Conservation (phyloP, 2,888 invertebrate genomes). For the Amphipoea oculea region DNA sequence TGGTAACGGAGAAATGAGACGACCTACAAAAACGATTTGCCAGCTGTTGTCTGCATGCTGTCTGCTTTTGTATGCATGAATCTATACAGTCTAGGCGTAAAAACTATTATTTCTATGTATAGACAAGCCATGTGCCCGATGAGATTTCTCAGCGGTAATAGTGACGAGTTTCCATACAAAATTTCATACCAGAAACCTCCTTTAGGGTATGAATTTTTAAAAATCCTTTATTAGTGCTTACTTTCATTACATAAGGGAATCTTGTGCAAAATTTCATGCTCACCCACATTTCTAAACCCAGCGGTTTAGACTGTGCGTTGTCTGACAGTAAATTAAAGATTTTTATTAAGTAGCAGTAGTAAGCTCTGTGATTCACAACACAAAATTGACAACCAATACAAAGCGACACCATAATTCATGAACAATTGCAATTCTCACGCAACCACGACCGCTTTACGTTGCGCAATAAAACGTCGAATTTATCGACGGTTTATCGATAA, state of each 20-base stretch:
- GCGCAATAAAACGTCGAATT: slow-evolving; percentile 44
- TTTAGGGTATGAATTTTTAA: background rate
- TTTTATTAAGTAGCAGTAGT: background rate
- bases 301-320: background rate
- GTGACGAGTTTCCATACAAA: background rate
- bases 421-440: slow-evolving; percentile 45
- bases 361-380: background rate
- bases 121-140: background rate
- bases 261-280: background rate
- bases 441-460: slow-evolving; percentile 28
- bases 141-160: background rate
- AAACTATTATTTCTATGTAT: background rate
- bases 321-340: background rate
- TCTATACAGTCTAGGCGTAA: background rate
- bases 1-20: background rate
- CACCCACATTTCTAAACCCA: background rate
- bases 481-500: slow-evolving; percentile 42
- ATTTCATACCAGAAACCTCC: background rate
- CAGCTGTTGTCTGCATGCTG: slow-evolving; percentile 27
- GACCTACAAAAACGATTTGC: slow-evolving; percentile 29
- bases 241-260: background rate
- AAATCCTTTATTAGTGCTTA: background rate
- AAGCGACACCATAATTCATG: slow-evolving; percentile 7
- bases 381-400: slow-evolving; percentile 25
- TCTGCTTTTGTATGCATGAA: background rate